Evolutionary conservation across 1,140 invertebrate genomes (phyloP).

Genomic region (Drosophila nasuta): DNA sequence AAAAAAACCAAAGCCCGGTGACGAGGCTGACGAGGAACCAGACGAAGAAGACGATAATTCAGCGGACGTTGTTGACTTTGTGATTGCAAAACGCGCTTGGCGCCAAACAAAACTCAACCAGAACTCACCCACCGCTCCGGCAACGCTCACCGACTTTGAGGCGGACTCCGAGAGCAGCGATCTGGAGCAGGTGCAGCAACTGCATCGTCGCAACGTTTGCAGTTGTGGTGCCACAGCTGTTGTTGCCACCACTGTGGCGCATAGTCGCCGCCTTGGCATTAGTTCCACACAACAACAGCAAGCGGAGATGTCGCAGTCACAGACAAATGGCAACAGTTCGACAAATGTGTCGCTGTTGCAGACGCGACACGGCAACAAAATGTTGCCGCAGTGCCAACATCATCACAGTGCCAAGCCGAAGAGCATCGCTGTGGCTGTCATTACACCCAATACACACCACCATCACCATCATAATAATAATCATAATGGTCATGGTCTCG

Average conservation of each 20-base stretch:
- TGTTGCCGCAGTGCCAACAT: constrained; percentile 54
- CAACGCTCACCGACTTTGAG: constrained; percentile 80
- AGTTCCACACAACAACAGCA: constrained; percentile 9
- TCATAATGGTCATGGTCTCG: constrained; percentile 41
- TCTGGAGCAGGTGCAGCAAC: constrained; percentile 68
- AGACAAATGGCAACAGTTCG: constrained; percentile 24
- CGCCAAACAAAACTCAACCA: constrained; percentile 40
- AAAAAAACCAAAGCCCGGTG: constrained; percentile 52
- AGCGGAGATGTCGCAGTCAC: neutral
- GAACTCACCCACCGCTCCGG: constrained; percentile 28
- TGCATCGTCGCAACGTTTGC: constrained; percentile 38
- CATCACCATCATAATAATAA: constrained; percentile 16
- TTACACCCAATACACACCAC: constrained; percentile 72
- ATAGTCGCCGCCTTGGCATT: neutral
- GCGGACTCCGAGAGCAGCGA: constrained; percentile 84
- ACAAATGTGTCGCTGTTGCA: constrained; percentile 45
- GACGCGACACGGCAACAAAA: constrained; percentile 54
- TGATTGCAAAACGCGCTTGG: constrained; percentile 67
- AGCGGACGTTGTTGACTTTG: constrained; percentile 68
- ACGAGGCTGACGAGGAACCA: constrained; percentile 75
- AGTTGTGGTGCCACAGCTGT: neutral
- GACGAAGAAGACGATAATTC: constrained; percentile 52
- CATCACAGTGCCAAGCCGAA: constrained; percentile 55
- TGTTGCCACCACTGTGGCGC: neutral
- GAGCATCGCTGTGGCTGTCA: constrained; percentile 78